Evolutionary conservation across 2,113 vertebrate species (phyloP).

Genomic region (Willisornis vidua): DNA sequence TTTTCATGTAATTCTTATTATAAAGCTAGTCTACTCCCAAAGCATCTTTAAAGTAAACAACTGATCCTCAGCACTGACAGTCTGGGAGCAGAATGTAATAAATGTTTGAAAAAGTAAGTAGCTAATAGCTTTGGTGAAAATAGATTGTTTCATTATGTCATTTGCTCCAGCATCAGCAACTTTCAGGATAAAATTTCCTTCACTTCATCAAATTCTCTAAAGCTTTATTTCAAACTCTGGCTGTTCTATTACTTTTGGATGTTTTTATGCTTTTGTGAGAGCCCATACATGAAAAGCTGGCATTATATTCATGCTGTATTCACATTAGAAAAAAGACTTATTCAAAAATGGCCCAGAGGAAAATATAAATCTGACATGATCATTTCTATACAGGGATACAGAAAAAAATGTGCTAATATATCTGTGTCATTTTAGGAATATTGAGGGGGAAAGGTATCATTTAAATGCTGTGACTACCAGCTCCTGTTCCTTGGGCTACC

Average conservation of each 20-base stretch:
- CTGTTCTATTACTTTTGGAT: neutral
- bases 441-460: neutral
- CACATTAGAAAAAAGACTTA: neutral
- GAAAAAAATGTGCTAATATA: neutral
- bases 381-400: neutral
- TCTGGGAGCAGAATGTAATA: neutral
- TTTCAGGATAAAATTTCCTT: neutral
- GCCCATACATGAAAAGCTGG: neutral
- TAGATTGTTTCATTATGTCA: neutral
- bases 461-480: neutral
- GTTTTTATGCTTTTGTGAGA: neutral
- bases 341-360: neutral
- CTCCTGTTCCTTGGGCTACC: neutral
- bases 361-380: neutral
- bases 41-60: neutral
- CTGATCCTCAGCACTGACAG: neutral
- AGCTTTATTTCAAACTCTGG: neutral
- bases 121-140: neutral
- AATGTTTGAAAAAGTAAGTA: neutral
- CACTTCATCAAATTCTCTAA: neutral
- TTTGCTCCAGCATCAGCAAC: neutral
- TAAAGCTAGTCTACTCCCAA: neutral
- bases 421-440: neutral
- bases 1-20: neutral
- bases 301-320: neutral